phyloP scores from a whole-genome alignment of 2,113 vertebrate species.

The Lathamus discolor region DNA sequence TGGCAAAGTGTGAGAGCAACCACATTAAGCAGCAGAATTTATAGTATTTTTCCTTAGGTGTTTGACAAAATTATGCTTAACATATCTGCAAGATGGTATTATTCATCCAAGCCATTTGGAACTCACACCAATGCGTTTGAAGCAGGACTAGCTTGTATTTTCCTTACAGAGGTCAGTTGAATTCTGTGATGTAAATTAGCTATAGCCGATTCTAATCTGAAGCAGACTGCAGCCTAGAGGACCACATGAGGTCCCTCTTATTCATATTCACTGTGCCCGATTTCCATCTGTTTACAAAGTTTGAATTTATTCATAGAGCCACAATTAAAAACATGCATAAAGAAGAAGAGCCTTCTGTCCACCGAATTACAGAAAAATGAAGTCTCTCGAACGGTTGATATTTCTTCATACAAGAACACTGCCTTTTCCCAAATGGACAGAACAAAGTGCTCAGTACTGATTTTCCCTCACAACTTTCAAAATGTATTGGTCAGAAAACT shows the following conservation, averaged over 20 bases:
- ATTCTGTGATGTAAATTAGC: not conserved
- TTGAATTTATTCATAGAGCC: not conserved
- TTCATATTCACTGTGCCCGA: not conserved
- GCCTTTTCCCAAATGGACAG: not conserved
- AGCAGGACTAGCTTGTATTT: not conserved
- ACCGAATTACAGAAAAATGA: not conserved
- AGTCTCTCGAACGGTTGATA: not conserved
- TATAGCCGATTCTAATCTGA: not conserved
- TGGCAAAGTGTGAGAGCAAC: not conserved
- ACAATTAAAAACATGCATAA: not conserved
- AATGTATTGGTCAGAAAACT: not conserved
- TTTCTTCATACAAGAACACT: not conserved
- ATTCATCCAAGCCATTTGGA: not conserved
- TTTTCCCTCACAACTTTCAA: not conserved
- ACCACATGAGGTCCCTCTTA: not conserved
- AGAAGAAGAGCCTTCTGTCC: not conserved
- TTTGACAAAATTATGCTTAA: not conserved
- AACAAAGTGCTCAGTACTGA: not conserved
- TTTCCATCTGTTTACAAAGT: slow-evolving; percentile 21
- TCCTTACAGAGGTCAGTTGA: not conserved
- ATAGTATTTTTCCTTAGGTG: not conserved
- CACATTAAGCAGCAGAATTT: not conserved
- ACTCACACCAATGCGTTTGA: not conserved
- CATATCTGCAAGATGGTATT: not conserved
- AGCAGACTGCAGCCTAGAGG: not conserved